Evolutionary conservation across 23 tunicate genomes (phyloP).

Genomic region (Halocynthia aurantium): DNA sequence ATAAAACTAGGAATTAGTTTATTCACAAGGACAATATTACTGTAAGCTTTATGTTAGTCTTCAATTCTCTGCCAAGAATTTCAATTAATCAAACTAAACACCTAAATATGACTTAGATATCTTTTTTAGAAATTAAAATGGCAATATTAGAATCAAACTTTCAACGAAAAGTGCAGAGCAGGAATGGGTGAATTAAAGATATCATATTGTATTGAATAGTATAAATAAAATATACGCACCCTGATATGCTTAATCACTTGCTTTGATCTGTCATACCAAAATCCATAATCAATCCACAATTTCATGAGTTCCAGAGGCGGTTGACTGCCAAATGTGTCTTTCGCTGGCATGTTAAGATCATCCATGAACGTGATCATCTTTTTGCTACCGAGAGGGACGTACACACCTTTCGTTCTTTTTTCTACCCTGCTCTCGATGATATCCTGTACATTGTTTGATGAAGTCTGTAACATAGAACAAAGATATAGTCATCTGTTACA

Average conservation of each 20-base stretch:
- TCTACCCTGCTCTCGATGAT: conserved; percentile 86
- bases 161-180: too few relatives aligned
- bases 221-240: conserved; percentile 17
- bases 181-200: too few relatives aligned
- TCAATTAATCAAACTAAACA: too few relatives aligned
- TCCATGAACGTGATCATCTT: conserved; percentile 94
- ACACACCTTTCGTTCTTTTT: conserved; percentile 86
- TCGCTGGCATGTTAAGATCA: conserved; percentile 98
- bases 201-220: too few relatives aligned
- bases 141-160: too few relatives aligned
- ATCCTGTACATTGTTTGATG: conserved; percentile 94
- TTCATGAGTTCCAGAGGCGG: conserved; percentile 93
- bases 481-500: too few relatives aligned
- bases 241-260: conserved; percentile 75
- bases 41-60: too few relatives aligned
- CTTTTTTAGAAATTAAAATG: too few relatives aligned
- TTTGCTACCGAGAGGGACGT: conserved; percentile 78
- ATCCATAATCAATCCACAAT: conserved; percentile 88
- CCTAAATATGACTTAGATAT: too few relatives aligned
- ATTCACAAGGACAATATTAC: too few relatives aligned
- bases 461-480: conserved; percentile 30
- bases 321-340: conserved; percentile 88
- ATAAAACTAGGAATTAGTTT: too few relatives aligned
- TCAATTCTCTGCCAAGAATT: too few relatives aligned
- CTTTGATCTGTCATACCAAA: conserved; percentile 92